Conservation (phyloP, 1,140 invertebrate genomes). For the Chelonus insularis region DNA sequence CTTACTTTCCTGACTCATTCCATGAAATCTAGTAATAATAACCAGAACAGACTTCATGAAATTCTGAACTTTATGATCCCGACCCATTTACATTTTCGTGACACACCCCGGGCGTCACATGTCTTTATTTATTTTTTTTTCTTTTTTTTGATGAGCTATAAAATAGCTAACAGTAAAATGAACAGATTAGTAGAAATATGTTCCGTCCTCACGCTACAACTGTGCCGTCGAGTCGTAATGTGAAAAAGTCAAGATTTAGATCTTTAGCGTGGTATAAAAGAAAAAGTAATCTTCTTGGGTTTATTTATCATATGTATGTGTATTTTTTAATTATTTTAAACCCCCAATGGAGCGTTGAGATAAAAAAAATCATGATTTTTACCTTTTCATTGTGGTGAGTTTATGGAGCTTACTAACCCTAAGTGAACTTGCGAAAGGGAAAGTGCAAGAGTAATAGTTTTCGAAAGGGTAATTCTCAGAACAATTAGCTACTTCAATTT, state of each 20-base stretch:
- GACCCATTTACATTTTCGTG: conserved; percentile 17
- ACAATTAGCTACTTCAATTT: conserved; percentile 50
- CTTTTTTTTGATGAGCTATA: conserved; percentile 25
- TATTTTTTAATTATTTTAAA: too few relatives aligned
- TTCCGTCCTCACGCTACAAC: too few relatives aligned
- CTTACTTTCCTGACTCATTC: conserved; percentile 24
- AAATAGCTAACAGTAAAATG: conserved; percentile 15
- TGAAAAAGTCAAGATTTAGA: too few relatives aligned
- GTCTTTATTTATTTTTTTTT: not conserved
- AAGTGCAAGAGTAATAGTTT: conserved; percentile 51
- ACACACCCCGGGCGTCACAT: conserved; percentile 2
- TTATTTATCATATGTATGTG: too few relatives aligned
- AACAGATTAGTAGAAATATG: too few relatives aligned
- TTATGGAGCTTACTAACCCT: conserved; percentile 8
- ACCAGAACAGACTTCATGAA: conserved; percentile 22
- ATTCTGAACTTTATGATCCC: conserved; percentile 27
- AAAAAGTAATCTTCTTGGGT: too few relatives aligned
- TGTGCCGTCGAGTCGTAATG: too few relatives aligned
- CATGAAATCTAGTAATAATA: conserved; percentile 33
- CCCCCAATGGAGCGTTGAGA: too few relatives aligned
- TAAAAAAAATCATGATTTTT: too few relatives aligned
- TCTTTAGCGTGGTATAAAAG: too few relatives aligned
- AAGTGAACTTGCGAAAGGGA: conserved; percentile 31
- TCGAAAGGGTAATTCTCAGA: conserved; percentile 51
- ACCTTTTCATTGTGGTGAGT: conserved; percentile 15